Evolutionary conservation across 2,113 vertebrate genomes (phyloP).

Genomic region (Sinocyclocheilus maitianheensis): DNA sequence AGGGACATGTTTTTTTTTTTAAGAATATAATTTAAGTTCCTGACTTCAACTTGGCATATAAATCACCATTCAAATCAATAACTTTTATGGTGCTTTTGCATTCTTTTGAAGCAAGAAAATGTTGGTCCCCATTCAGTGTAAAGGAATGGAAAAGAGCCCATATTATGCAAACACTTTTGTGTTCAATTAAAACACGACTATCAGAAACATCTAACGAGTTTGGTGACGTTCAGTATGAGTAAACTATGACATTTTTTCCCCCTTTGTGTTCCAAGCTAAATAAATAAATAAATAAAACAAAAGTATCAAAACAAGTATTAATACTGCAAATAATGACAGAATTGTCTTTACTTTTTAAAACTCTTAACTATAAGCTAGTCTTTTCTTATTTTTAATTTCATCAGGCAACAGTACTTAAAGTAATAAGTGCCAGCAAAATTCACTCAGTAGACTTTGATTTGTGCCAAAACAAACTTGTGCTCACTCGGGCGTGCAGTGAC

Average conservation of each 20-base stretch:
- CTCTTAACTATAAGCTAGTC: neutral
- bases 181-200: neutral
- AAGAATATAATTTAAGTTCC: neutral
- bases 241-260: neutral
- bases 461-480: neutral
- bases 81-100: neutral
- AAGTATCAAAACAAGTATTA: neutral
- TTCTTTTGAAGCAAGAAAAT: neutral
- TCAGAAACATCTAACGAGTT: neutral
- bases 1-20: too few species aligned
- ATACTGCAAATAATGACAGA: neutral
- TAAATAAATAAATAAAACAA: neutral
- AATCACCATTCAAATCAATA: too few species aligned
- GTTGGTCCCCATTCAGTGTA: neutral
- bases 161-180: neutral
- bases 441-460: neutral
- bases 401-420: neutral
- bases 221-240: neutral
- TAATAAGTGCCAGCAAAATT: neutral
- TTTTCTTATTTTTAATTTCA: neutral
- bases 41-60: neutral
- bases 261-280: neutral
- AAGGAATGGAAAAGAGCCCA: neutral
- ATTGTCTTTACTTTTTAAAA: neutral
- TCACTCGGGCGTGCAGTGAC: neutral